Evolutionary conservation across 1,140 invertebrate genomes (phyloP).

Genomic region (Orussus abietinus): DNA sequence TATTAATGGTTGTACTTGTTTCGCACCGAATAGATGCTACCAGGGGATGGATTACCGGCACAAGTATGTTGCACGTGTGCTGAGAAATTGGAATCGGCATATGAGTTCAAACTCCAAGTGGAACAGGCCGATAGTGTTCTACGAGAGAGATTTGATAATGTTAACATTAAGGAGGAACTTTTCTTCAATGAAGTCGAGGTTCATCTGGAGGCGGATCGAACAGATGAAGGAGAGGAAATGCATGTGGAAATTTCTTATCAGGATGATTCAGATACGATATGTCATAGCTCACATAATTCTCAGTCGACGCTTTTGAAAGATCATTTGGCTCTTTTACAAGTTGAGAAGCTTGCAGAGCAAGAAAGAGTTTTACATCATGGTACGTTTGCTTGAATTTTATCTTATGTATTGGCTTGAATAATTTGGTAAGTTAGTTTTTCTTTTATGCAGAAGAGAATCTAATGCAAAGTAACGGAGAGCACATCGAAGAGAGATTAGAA

Average conservation of each 20-base stretch:
- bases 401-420: too few relatives aligned
- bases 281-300: too few relatives aligned
- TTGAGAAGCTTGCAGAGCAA: conserved; percentile 33
- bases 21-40: too few relatives aligned
- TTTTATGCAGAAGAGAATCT: not conserved
- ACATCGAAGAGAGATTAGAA: conserved; percentile 2
- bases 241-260: conserved; percentile 25
- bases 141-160: conserved; percentile 50
- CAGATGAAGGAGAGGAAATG: conserved; percentile 22
- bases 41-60: conserved; percentile 62
- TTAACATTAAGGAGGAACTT: conserved; percentile 44
- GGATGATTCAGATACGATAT: conserved; percentile 22
- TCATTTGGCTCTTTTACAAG: conserved; percentile 38
- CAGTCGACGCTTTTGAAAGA: conserved; percentile 36
- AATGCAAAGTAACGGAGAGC: conserved; percentile 5
- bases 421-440: too few relatives aligned
- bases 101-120: conserved; percentile 62
- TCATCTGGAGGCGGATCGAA: conserved; percentile 33
- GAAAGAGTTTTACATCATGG: too few relatives aligned
- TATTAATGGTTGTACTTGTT: conserved; percentile 29
- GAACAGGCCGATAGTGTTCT: conserved; percentile 60
- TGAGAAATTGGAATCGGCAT: conserved; percentile 59
- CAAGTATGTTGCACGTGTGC: conserved; percentile 60
- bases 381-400: too few relatives aligned
- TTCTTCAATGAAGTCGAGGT: conserved; percentile 49